These are phyloP conservation scores for Bacillus rossius DNA, from an alignment of 1,140 invertebrate genomes.

Conservation along the genomic window DNA sequence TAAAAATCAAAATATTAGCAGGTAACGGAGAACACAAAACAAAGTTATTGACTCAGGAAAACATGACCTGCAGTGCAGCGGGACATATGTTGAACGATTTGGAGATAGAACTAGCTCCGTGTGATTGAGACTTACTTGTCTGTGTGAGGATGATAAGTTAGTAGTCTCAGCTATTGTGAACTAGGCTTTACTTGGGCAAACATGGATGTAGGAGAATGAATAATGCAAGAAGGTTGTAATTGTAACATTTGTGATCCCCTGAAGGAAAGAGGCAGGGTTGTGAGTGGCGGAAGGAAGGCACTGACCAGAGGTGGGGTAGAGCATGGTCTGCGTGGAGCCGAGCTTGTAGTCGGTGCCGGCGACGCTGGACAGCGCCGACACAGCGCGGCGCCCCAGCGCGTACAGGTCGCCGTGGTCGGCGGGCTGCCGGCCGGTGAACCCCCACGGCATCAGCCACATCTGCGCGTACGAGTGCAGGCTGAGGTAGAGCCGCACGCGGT, in stretches of 20 bases:
- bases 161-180: too few species aligned
- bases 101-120: too few species aligned
- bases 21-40: too few species aligned
- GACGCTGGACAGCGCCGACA: constrained; percentile 58
- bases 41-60: too few species aligned
- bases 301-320: constrained; percentile 65
- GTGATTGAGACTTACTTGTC: too few species aligned
- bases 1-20: too few species aligned
- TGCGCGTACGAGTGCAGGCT: constrained; percentile 88
- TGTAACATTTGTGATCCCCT: background rate
- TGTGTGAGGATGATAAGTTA: too few species aligned
- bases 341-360: constrained; percentile 66
- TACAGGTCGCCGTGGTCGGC: constrained; percentile 66
- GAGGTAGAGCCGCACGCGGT: constrained; percentile 61
- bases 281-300: too few species aligned
- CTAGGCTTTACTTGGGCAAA: background rate
- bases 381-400: constrained; percentile 60
- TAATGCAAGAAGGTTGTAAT: background rate
- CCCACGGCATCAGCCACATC: constrained; percentile 82
- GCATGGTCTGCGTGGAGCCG: constrained; percentile 64
- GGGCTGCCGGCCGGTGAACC: constrained; percentile 54
- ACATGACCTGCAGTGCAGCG: too few species aligned
- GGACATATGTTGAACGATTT: too few species aligned
- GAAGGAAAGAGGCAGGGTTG: too few species aligned
- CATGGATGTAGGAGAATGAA: background rate